phyloP scores from a whole-genome alignment of 2,888 invertebrate genomes.

The Falcaria lacertinaria region DNA sequence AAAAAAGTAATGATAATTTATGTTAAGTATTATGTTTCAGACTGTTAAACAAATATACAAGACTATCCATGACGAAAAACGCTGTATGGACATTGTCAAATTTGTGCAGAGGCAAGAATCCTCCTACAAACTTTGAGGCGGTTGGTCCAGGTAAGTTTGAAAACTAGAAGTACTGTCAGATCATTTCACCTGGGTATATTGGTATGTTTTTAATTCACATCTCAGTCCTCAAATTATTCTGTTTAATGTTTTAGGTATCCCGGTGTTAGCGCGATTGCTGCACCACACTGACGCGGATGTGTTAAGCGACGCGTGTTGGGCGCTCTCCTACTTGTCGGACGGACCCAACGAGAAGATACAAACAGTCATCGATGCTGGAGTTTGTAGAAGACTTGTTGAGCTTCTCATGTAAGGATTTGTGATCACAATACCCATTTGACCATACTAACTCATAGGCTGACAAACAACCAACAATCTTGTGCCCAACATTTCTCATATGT shows the following conservation, averaged over 20 bases:
- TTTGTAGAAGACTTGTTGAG: slow-evolving; percentile 88
- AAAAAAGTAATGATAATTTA: too few relatives aligned
- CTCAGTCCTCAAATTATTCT: too few relatives aligned
- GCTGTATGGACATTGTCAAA: slow-evolving; percentile 99
- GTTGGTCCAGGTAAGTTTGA: slow-evolving; percentile 78
- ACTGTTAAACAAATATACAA: slow-evolving; percentile 88
- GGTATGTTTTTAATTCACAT: too few relatives aligned
- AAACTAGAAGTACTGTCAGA: neutral
- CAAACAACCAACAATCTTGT: too few relatives aligned
- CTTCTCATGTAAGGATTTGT: slow-evolving; percentile 74
- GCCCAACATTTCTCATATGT: too few relatives aligned
- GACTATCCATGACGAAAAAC: slow-evolving; percentile 94
- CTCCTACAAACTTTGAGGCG: slow-evolving; percentile 93
- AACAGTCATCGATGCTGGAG: slow-evolving; percentile 97
- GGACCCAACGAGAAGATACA: slow-evolving; percentile 99
- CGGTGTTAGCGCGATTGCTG: slow-evolving; percentile 91
- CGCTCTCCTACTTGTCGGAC: slow-evolving; percentile 96
- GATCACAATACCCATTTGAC: too few relatives aligned
- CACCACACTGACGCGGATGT: slow-evolving; percentile 94
- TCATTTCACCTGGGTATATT: neutral
- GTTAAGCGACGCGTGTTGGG: slow-evolving; percentile 97
- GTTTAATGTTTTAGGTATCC: slow-evolving; percentile 80
- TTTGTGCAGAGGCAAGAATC: slow-evolving; percentile 97
- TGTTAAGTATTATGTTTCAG: too few relatives aligned
- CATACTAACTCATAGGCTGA: too few relatives aligned